phyloP scores from a whole-genome alignment of 2,797 vertebrate genomes.

The Kryptolebias ocellatus region DNA sequence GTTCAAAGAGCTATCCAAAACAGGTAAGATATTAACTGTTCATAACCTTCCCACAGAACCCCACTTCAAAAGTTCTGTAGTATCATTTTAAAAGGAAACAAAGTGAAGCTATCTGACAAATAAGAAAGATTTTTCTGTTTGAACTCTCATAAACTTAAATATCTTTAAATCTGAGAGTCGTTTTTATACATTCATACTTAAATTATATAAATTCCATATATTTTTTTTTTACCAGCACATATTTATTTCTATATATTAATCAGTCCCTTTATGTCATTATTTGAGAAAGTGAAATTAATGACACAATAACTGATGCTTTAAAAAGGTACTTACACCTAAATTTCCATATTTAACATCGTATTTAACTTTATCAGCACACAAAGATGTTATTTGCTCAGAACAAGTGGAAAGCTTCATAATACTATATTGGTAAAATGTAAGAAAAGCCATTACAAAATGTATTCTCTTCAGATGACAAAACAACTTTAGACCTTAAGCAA shows the following conservation, averaged over 20 bases:
- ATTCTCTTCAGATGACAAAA: too few species aligned
- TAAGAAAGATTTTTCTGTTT: neutral
- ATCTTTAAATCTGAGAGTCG: constrained; percentile 22
- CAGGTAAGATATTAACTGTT: too few species aligned
- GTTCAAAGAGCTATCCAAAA: too few species aligned
- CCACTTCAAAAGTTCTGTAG: too few species aligned
- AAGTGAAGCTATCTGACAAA: neutral
- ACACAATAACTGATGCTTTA: constrained; percentile 4
- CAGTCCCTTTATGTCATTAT: constrained; percentile 27
- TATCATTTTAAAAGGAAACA: neutral
- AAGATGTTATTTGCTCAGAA: constrained; percentile 9
- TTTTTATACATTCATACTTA: constrained; percentile 34
- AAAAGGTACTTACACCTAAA: constrained; percentile 20
- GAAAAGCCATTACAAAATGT: too few species aligned
- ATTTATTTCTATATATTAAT: constrained; percentile 18
- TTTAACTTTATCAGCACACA: constrained; percentile 16
- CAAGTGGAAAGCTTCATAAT: neutral
- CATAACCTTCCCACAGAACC: too few species aligned
- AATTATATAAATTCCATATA: constrained; percentile 1
- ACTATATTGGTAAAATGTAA: too few species aligned
- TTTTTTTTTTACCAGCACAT: neutral
- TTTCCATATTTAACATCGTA: constrained; percentile 27
- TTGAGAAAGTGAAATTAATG: constrained; percentile 26
- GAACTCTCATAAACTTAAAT: neutral
- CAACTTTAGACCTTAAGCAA: constrained; percentile 10